Conservation (phyloP, 2,888 invertebrate species). For the Scaptomyza flava region DNA sequence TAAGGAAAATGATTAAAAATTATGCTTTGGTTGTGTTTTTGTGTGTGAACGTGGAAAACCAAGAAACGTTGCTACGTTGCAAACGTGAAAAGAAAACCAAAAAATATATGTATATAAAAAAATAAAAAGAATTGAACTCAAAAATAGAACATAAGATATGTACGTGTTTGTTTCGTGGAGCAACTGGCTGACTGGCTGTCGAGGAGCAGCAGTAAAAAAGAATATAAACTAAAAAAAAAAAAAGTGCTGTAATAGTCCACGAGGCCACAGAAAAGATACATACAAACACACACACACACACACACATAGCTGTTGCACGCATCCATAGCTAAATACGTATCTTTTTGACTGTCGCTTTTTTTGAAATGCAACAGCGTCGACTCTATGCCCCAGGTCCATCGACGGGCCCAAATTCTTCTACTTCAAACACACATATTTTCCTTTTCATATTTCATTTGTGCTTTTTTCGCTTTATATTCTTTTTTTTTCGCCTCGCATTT, state of each 20-base stretch:
- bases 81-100: slow-evolving; percentile 23
- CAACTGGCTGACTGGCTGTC: slow-evolving; percentile 11
- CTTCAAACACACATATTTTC: slow-evolving; percentile 58
- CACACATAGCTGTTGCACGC: slow-evolving; percentile 1
- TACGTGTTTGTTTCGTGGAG: slow-evolving; percentile 62
- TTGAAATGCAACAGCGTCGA: slow-evolving; percentile 42
- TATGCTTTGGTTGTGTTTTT: slow-evolving; percentile 2
- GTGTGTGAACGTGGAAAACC: slow-evolving; percentile 12
- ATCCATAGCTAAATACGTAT: slow-evolving; percentile 29
- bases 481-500: slow-evolving; percentile 10
- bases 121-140: slow-evolving; percentile 60
- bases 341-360: slow-evolving; percentile 13
- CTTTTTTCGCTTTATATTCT: slow-evolving; percentile 9
- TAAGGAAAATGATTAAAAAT: slow-evolving; percentile 34
- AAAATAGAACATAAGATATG: slow-evolving; percentile 77
- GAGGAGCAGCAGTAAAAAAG: slow-evolving; percentile 54
- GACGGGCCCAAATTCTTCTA: slow-evolving; percentile 48
- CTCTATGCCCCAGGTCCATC: slow-evolving; percentile 58
- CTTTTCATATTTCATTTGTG: slow-evolving; percentile 65
- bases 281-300: slow-evolving; percentile 13
- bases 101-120: slow-evolving; percentile 9
- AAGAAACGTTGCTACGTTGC: slow-evolving; percentile 29
- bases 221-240: neutral
- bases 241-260: slow-evolving; percentile 66
- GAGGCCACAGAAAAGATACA: slow-evolving; percentile 46